phyloP scores from a whole-genome alignment of 1,140 invertebrate species.

The Drosophila suzukii region DNA sequence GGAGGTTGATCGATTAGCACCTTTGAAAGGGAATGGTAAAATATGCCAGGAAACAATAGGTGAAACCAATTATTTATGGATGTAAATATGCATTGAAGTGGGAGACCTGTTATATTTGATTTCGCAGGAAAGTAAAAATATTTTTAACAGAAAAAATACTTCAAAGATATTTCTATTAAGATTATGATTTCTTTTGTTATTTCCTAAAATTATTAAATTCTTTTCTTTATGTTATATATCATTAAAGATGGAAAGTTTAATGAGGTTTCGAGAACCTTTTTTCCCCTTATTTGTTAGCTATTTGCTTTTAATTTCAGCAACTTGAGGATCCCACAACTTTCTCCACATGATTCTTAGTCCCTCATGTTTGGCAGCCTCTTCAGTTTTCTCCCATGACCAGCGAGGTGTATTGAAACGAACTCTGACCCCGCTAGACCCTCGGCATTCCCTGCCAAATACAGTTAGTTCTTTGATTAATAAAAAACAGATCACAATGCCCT shows the following conservation, averaged over 20 bases:
- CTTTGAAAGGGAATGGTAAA: background rate
- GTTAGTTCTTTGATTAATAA: conserved; percentile 21
- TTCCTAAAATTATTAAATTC: background rate
- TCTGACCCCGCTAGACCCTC: conserved; percentile 18
- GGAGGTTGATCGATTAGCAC: conserved; percentile 24
- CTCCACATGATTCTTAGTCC: background rate
- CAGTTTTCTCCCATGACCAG: conserved; percentile 29
- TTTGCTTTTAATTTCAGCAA: conserved; percentile 3
- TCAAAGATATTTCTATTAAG: too few relatives aligned
- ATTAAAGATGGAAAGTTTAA: background rate
- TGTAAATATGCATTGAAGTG: background rate
- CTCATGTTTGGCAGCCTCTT: background rate
- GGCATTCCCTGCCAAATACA: conserved; percentile 16
- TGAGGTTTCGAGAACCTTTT: background rate
- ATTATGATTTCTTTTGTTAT: background rate
- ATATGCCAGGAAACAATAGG: background rate
- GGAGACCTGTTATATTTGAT: background rate
- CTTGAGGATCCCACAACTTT: background rate
- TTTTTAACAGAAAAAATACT: background rate
- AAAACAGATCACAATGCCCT: conserved; percentile 8
- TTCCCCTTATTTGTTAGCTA: background rate
- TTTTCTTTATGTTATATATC: too few relatives aligned
- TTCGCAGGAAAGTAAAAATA: background rate
- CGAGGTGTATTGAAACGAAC: conserved; percentile 5
- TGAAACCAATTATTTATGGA: background rate